Evolutionary conservation across 1,140 invertebrate species (phyloP), one percentile per base, ranked within the genome.

Genomic region (Chlorops oryzae): DNA sequence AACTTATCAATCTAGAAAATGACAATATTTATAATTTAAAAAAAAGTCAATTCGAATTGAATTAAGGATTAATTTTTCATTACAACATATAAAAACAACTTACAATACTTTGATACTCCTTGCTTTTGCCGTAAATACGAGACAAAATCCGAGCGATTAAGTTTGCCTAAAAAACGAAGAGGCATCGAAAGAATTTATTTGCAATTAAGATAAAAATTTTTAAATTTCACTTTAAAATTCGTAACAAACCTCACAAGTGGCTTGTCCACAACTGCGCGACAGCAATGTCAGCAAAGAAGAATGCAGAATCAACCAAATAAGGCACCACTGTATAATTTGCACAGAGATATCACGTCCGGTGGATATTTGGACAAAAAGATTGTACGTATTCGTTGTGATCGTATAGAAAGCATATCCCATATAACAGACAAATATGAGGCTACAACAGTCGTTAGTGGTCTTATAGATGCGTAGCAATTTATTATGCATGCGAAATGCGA

Each of bases 341-440:
- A 47, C 12, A 2, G 66, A 65, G 15, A 66, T 55, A 42, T 52
- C 37, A 21, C 58, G 52, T 35, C 58, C 61, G 20, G 58, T 65
- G 34, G 63, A 66, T 35, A 70, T 66, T 54, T 70, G 66, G 5
- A 70, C 66, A 15, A 70, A 70, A 0, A 69, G 55, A 49, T 70
- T 70, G 22, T 70, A 70, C 21, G 66, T 65, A 38, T 70, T 69
- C 38, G 66, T 69, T 22, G 66, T 70, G 22, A 70, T 67, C n/a
- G 62, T 69, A 37, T 70, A 70, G 46, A 70, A 70, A n/a, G 66
- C 62, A 39, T 66, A 70, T 3, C 66, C 66, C 48, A 70, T 57
- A 48, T 66, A 70, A 15, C 56, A 62, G 5, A 69, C 65, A 35
- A 70, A 51, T 27, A 69, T 70, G 20, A 70, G 37, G 39, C 67